Evolutionary conservation across 2,888 invertebrate species (phyloP).

Genomic region (Coenonympha arcania): DNA sequence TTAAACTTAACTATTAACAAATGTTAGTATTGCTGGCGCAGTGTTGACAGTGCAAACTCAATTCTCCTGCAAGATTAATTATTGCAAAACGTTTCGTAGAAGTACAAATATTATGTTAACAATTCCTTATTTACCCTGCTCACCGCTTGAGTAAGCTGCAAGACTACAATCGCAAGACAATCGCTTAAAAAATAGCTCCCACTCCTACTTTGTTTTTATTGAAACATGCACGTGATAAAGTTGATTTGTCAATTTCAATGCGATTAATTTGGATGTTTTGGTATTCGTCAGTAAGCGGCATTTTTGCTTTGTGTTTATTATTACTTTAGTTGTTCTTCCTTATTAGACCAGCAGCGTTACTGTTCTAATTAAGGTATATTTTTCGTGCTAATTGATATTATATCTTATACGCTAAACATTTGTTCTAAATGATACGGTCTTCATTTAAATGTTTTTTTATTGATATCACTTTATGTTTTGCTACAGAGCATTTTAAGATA

Average conservation of each 20-base stretch:
- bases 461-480: too few relatives aligned
- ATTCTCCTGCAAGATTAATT: neutral
- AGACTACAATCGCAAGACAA: neutral
- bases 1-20: neutral
- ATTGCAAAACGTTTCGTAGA: neutral
- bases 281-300: constrained; percentile 39
- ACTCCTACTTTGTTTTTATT: constrained; percentile 1
- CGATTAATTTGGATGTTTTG: constrained; percentile 11
- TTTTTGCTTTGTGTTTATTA: constrained; percentile 27
- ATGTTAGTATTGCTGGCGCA: neutral
- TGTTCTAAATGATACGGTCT: neutral
- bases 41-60: neutral
- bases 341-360: constrained; percentile 6
- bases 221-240: constrained; percentile 6
- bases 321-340: neutral
- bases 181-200: neutral
- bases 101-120: neutral
- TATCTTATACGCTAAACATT: neutral
- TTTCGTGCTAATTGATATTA: constrained; percentile 1
- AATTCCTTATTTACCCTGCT: neutral
- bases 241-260: constrained; percentile 5
- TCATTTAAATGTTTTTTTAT: neutral
- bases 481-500: too few relatives aligned
- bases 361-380: neutral
- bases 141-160: neutral